phyloP scores from a whole-genome alignment of 2,888 invertebrate species.

The Morpho achilles region DNA sequence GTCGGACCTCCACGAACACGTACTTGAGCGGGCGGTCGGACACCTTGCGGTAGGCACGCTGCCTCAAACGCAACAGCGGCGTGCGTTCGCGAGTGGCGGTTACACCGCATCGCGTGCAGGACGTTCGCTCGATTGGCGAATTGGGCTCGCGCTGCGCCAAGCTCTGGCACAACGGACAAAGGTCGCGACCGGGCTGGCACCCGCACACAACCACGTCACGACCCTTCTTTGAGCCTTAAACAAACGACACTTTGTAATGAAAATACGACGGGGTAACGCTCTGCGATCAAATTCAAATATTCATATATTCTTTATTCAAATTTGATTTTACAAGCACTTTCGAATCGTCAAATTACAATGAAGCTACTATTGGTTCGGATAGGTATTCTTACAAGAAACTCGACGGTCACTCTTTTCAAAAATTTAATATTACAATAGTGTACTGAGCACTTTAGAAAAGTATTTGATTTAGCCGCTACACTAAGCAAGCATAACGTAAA shows the following conservation, averaged over 20 bases:
- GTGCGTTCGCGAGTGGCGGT: slow-evolving; percentile 1
- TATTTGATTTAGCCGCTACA: too few species aligned
- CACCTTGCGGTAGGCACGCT: slow-evolving; percentile 3
- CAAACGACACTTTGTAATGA: too few species aligned
- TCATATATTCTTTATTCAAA: too few species aligned
- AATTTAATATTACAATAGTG: too few species aligned
- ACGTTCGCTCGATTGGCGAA: not conserved
- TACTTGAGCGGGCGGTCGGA: slow-evolving; percentile 6
- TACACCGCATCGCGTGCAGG: not conserved
- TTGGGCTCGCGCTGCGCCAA: not conserved
- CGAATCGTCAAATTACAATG: too few species aligned
- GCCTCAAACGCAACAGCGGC: not conserved
- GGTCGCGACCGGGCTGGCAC: not conserved
- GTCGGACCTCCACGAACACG: not conserved
- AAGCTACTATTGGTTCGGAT: too few species aligned
- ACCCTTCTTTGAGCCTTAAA: not conserved
- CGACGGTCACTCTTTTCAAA: too few species aligned
- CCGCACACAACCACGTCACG: slow-evolving; percentile 7
- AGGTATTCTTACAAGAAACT: too few species aligned
- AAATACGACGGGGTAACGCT: not conserved
- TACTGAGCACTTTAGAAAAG: too few species aligned
- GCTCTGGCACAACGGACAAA: not conserved
- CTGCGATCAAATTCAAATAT: not conserved
- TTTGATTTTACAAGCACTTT: too few species aligned
- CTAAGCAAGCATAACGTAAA: too few species aligned